Evolutionary conservation across 2,797 vertebrate species (phyloP).

Genomic region (Scolopax rusticola): DNA sequence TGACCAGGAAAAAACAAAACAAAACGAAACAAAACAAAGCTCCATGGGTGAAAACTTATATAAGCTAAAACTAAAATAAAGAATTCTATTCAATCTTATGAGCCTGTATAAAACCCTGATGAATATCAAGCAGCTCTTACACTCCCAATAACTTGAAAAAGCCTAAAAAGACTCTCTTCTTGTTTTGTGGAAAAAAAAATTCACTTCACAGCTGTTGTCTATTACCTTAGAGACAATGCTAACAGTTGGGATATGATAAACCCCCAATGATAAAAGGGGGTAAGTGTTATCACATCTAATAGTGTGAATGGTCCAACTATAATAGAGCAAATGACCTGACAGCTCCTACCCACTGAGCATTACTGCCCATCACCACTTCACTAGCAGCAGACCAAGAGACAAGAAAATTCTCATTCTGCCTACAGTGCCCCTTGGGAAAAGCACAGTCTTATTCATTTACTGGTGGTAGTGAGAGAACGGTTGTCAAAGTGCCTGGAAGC

Average conservation of each 20-base stretch:
- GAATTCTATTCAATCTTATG: not conserved
- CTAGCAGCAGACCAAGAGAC: not conserved
- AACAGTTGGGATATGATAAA: conserved; percentile 20
- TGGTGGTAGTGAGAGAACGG: conserved; percentile 61
- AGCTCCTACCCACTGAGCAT: not conserved
- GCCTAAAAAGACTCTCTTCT: not conserved
- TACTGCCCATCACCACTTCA: not conserved
- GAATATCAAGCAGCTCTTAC: not conserved
- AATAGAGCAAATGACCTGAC: conserved; percentile 38
- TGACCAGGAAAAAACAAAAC: too few species aligned
- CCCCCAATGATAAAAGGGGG: not conserved
- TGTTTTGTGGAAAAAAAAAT: not conserved
- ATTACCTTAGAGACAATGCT: conserved; percentile 25
- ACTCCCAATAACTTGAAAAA: not conserved
- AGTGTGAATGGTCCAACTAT: not conserved
- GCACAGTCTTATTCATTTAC: conserved; percentile 59
- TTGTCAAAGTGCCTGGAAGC: conserved; percentile 73
- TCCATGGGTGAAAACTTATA: not conserved
- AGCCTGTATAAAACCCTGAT: not conserved
- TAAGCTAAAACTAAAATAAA: not conserved
- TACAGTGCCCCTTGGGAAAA: conserved; percentile 47
- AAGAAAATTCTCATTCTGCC: conserved; percentile 40
- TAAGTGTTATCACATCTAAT: conserved; percentile 1
- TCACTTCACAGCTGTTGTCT: conserved; percentile 19
- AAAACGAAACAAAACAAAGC: not conserved